Conservation (phyloP, 2,797 vertebrate species). For the Enteromius mattozi region DNA sequence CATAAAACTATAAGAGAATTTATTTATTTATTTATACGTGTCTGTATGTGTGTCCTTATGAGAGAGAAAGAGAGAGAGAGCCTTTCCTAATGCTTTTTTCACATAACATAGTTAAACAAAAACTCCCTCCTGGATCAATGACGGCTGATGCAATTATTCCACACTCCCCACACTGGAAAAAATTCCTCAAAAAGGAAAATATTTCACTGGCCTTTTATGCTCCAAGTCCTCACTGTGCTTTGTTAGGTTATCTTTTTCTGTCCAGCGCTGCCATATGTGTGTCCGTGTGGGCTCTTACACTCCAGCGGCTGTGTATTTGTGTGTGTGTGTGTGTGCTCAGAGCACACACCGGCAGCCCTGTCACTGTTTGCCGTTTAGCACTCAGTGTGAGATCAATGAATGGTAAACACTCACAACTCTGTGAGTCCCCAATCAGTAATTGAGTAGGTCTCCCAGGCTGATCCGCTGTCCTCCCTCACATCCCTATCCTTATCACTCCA, state of each 20-base stretch:
- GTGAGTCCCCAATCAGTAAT: constrained; percentile 61
- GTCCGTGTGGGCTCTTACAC: constrained; percentile 38
- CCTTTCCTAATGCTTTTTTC: constrained; percentile 28
- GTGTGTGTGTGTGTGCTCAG: constrained; percentile 50
- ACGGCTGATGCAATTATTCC: constrained; percentile 40
- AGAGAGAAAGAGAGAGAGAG: not conserved
- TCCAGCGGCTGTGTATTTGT: constrained; percentile 29
- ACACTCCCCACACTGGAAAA: constrained; percentile 23
- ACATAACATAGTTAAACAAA: constrained; percentile 39
- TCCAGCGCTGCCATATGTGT: constrained; percentile 48
- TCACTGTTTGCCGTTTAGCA: constrained; percentile 68
- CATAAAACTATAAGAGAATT: not conserved
- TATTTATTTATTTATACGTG: not conserved
- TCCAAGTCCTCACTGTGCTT: constrained; percentile 24
- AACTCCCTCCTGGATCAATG: constrained; percentile 35
- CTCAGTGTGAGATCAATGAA: constrained; percentile 68
- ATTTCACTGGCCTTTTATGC: constrained; percentile 17
- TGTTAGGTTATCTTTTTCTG: constrained; percentile 22
- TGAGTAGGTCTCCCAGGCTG: constrained; percentile 62
- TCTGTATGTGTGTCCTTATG: not conserved
- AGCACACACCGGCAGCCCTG: constrained; percentile 50
- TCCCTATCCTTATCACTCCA: constrained; percentile 40
- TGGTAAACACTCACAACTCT: constrained; percentile 68
- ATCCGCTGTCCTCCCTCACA: constrained; percentile 54
- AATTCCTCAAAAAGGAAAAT: constrained; percentile 19